Base-by-base conservation (phyloP, 2,888 invertebrate species). In the Erpobdella octoculata region DNA sequence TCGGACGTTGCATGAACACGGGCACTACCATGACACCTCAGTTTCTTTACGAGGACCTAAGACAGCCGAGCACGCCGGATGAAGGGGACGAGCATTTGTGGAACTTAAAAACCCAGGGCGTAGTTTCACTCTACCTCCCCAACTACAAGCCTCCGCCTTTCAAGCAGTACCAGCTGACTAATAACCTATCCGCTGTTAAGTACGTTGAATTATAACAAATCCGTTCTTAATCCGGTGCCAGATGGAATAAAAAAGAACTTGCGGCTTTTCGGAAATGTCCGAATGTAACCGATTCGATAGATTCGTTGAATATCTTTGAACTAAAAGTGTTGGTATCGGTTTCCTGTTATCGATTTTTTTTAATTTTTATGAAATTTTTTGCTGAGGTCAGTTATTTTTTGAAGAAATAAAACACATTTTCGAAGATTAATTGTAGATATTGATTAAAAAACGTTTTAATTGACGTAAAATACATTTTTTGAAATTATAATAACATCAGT, bases 91-190 rank as follows among this genome's bases (percentile, higher is more conserved):
- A 33, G n/a, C 35, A 53, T 12, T 28, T 18, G 3, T 35, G 37
- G 31, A 25, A 25, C 21, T 18, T 21, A 0, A 36, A 46, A 18
- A 18, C 58, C 15, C 69, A 69, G 48, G 69, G 69, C 3, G 36
- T 58, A 15, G 31, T 69, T n/a, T 69, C 69, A 9, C 25, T 69
- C n/a, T 69, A 36, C 36, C 35, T 35, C 36, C 33, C 69, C 1
- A 69, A 36, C n/a, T 69, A 48, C 58, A 48, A 36, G 5, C 69
- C 69, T n/a, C 69, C 69, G 1, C 58, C 69, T 5, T 33, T 58
- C 35, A 69, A 69, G 35, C 69, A 69, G 37, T 69, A 69, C 69
- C 69, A 69, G 37, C 69, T 69, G 53, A 28, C 46, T 0, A 69
- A 58, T 37, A 69, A 53, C 36, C 38, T 38, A 4, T 18, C 69